Evolutionary conservation across 2,113 vertebrate species (phyloP).

Genomic region (Nesoenas mayeri): DNA sequence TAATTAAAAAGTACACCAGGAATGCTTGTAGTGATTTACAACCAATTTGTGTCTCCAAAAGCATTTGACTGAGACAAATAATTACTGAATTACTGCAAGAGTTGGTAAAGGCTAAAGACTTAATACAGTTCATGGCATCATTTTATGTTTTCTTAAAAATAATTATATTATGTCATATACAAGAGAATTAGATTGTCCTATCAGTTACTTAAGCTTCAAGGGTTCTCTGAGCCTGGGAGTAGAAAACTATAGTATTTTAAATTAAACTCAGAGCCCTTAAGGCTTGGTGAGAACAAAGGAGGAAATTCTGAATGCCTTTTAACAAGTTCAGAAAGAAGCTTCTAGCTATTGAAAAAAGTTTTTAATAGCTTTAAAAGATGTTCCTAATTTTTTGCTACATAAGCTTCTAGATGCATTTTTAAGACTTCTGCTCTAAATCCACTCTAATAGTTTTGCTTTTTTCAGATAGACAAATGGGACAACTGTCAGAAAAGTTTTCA

Average conservation of each 20-base stretch:
- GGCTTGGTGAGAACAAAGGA: constrained; percentile 7
- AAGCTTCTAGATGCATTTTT: neutral
- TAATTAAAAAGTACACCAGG: constrained; percentile 12
- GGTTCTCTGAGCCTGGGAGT: neutral
- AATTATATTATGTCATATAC: neutral
- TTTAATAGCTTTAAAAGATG: neutral
- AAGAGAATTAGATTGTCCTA: neutral
- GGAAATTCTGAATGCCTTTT: neutral
- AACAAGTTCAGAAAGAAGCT: constrained; percentile 9
- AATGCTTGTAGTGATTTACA: constrained; percentile 11
- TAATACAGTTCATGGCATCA: neutral
- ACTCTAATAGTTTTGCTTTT: neutral
- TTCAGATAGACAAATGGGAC: neutral
- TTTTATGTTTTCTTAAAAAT: constrained; percentile 28
- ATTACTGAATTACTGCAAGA: neutral
- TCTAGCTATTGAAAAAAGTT: constrained; percentile 7
- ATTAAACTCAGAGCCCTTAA: constrained; percentile 27
- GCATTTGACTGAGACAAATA: neutral
- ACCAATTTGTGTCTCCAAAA: neutral
- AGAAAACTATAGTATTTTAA: constrained; percentile 26
- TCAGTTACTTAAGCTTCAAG: constrained; percentile 14
- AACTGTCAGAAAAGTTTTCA: neutral
- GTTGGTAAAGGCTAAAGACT: neutral
- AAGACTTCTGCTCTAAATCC: neutral
- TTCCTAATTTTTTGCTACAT: neutral